phyloP scores from a whole-genome alignment of 2,113 vertebrate genomes.

The Protomyctophum bolini region DNA sequence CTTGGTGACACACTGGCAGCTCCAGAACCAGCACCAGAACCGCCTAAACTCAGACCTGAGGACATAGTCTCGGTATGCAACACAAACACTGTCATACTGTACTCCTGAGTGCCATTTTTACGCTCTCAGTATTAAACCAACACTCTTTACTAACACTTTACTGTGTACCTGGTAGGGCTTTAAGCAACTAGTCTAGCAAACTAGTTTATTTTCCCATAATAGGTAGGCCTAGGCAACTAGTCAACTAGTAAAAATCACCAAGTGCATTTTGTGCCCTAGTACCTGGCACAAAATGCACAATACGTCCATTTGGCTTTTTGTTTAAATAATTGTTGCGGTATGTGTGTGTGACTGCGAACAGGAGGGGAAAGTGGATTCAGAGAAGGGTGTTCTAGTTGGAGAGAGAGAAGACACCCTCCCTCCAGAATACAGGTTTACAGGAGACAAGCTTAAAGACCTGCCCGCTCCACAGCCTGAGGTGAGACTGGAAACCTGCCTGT shows the following conservation, averaged over 20 bases:
- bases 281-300: too few relatives aligned
- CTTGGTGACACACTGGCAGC: slow-evolving; percentile 54
- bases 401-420: slow-evolving; percentile 69
- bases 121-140: too few relatives aligned
- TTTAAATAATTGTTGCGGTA: not conserved
- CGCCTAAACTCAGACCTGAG: slow-evolving; percentile 63
- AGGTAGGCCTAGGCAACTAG: too few relatives aligned
- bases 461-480: slow-evolving; percentile 70
- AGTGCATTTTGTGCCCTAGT: too few relatives aligned
- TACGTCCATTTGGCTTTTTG: too few relatives aligned
- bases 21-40: slow-evolving; percentile 55
- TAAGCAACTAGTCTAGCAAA: too few relatives aligned
- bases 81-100: too few relatives aligned
- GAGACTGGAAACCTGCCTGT: not conserved
- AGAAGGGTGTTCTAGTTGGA: slow-evolving; percentile 71
- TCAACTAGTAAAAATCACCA: too few relatives aligned
- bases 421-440: slow-evolving; percentile 67
- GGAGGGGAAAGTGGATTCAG: slow-evolving; percentile 56
- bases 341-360: slow-evolving; percentile 29
- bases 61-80: slow-evolving; percentile 65
- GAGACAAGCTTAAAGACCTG: slow-evolving; percentile 51
- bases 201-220: too few relatives aligned
- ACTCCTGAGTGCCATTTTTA: too few relatives aligned
- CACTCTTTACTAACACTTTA: too few relatives aligned
- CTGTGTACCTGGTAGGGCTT: too few relatives aligned